phyloP scores from a whole-genome alignment of 1,140 invertebrate species.

The Calycopis cecrops region DNA sequence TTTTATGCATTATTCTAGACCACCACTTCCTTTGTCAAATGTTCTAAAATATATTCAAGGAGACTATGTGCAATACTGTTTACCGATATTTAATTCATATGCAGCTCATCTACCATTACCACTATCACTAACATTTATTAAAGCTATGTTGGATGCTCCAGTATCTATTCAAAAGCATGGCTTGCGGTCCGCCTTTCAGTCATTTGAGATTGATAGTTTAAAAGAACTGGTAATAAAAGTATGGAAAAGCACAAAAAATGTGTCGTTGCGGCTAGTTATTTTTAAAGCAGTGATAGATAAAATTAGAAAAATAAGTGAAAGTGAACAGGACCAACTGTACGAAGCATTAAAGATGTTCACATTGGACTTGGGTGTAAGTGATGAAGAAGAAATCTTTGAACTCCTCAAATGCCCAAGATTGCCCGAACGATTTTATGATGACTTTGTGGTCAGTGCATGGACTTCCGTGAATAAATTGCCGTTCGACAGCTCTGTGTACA shows the following conservation, averaged over 20 bases:
- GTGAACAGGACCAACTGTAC: conserved; percentile 27
- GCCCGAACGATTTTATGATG: conserved; percentile 26
- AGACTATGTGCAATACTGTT: conserved; percentile 45
- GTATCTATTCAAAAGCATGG: conserved; percentile 53
- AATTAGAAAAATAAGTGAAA: conserved; percentile 21
- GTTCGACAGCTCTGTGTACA: conserved; percentile 25
- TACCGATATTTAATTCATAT: conserved; percentile 45
- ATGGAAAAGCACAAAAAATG: conserved; percentile 49
- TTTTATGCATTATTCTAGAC: conserved; percentile 38
- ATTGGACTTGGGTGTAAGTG: conserved; percentile 33
- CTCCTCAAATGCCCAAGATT: conserved; percentile 22
- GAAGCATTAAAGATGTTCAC: conserved; percentile 39
- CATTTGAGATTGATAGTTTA: conserved; percentile 35
- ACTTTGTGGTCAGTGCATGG: conserved; percentile 36
- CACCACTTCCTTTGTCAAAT: conserved; percentile 37
- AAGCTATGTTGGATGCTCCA: conserved; percentile 37
- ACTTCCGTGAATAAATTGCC: conserved; percentile 32
- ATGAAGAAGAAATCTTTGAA: conserved; percentile 38
- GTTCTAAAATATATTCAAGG: conserved; percentile 43
- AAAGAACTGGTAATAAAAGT: conserved; percentile 31
- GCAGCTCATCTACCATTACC: conserved; percentile 36
- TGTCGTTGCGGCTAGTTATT: conserved; percentile 40
- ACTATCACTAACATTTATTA: conserved; percentile 35
- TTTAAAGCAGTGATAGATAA: conserved; percentile 39
- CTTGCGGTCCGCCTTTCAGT: conserved; percentile 44